Conservation (phyloP, 1,140 invertebrate species). For the Hesperophylax magnus region DNA sequence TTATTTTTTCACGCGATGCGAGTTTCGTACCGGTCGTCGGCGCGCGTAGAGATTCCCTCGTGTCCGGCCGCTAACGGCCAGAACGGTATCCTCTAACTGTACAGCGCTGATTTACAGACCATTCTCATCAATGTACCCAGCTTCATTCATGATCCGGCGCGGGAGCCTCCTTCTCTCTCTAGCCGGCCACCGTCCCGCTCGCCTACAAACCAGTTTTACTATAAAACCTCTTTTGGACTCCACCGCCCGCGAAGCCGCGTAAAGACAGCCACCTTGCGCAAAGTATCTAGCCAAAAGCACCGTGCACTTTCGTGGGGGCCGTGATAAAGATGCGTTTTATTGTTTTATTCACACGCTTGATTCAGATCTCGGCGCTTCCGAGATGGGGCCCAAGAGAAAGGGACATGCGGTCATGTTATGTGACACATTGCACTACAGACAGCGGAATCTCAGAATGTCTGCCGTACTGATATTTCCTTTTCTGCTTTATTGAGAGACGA, state of each 20-base stretch:
- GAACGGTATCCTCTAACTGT: constrained; percentile 56
- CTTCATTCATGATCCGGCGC: constrained; percentile 43
- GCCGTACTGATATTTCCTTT: constrained; percentile 27
- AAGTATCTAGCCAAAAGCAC: neutral
- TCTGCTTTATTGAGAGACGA: constrained; percentile 12
- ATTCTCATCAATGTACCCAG: constrained; percentile 49
- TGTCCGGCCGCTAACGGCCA: constrained; percentile 31
- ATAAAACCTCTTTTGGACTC: constrained; percentile 13
- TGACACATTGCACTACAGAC: constrained; percentile 56
- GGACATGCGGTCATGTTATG: constrained; percentile 54
- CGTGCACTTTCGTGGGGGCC: neutral
- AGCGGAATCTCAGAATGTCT: constrained; percentile 44
- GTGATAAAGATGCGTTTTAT: neutral
- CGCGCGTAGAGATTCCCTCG: constrained; percentile 24
- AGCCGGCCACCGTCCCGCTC: constrained; percentile 6
- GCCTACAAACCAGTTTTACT: constrained; percentile 54
- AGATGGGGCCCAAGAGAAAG: constrained; percentile 43
- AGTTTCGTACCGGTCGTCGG: constrained; percentile 14
- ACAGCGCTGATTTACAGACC: constrained; percentile 50
- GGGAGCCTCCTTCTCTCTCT: neutral
- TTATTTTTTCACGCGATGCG: constrained; percentile 1
- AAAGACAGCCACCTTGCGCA: neutral
- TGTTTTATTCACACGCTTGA: neutral
- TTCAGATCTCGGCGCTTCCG: neutral
- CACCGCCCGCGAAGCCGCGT: neutral